Percentiles rank a stretch among this genome's conserved stretches.
Evolutionary conservation across 2,113 vertebrate genomes (phyloP).

Genomic region (Percina caprodes): DNA sequence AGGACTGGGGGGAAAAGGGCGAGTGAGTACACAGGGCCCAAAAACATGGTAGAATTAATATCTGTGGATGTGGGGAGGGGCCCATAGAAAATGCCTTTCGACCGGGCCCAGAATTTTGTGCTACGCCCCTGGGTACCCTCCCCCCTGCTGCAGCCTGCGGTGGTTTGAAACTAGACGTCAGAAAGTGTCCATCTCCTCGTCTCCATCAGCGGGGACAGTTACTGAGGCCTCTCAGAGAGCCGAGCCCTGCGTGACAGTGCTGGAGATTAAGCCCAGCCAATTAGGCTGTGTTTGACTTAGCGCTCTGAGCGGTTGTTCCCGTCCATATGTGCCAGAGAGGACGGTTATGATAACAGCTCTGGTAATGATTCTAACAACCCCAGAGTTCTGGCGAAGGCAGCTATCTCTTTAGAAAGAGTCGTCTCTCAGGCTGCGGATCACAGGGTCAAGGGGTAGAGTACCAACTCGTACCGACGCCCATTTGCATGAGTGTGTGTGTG

Average conservation of each 20-base stretch:
- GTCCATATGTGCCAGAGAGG: constrained; percentile 61
- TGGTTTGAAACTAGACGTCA: constrained; percentile 41
- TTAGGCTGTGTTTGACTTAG: constrained; percentile 68
- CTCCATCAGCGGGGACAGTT: constrained; percentile 42
- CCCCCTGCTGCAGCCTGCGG: not conserved
- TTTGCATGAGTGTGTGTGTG: not conserved
- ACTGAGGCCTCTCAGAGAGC: constrained; percentile 39
- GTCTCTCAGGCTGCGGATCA: constrained; percentile 29
- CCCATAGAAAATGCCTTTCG: too few species aligned
- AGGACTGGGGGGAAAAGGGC: too few species aligned
- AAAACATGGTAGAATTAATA: too few species aligned
- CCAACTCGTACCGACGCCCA: not conserved
- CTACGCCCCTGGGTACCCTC: not conserved
- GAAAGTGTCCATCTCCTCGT: constrained; percentile 40
- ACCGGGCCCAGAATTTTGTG: too few species aligned
- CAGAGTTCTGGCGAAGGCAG: constrained; percentile 17
- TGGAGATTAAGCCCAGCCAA: constrained; percentile 65
- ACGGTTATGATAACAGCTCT: constrained; percentile 55
- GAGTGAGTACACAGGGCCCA: too few species aligned
- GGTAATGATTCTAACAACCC: constrained; percentile 59
- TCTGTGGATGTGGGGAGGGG: too few species aligned
- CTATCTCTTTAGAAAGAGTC: constrained; percentile 24
- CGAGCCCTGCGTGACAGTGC: constrained; percentile 47
- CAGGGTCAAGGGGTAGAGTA: constrained; percentile 5
- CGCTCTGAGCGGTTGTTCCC: constrained; percentile 65